Evolutionary conservation across 2,888 invertebrate genomes (phyloP), one percentile per base, ranked within the genome.

Genomic region (Hydriomena furcata): DNA sequence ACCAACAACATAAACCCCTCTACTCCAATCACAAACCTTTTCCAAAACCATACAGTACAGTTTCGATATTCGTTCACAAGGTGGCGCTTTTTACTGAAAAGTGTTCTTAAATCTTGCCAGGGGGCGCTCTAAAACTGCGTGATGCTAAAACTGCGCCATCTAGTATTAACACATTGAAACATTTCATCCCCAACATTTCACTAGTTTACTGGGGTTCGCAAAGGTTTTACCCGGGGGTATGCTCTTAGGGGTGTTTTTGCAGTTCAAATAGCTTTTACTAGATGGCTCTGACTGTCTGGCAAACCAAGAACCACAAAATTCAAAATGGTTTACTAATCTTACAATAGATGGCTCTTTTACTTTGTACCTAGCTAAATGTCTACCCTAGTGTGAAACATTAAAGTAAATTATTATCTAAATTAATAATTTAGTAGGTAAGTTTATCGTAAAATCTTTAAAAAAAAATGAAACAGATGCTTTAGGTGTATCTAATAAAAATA

Each of bases 281-380:
- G 37, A 37, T 17, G 37, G 25, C 25, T n/a, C 17, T 13, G 10
- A n/a, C 17, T 17, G 3, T 7, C 5, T n/a, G 7, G 5, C 7
- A 6, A 7, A 2, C 17, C 7, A 13, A 25, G 17, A 17, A 17
- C 17, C 2, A 17, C n/a, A n/a, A n/a, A n/a, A n/a, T n/a, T n/a
- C n/a, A n/a, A n/a, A 28, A 7, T 11, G 23, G 23, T 37, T 4
- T 31, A 6, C 11, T 8, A 17, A 17, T 11, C 11, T 10, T 45
- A 6, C 28, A 24, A 46, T n/a, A 50, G 50, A 46, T 50, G 50
- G 34, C 54, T 8, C 28, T 44, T n/a, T n/a, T n/a, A n/a, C n/a
- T n/a, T n/a, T n/a, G n/a, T n/a, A n/a, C n/a, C n/a, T n/a, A n/a
- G n/a, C n/a, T n/a, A n/a, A n/a, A n/a, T n/a, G n/a, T n/a, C n/a